These are phyloP conservation scores for Chrysaora quinquecirrha DNA, from an alignment of 30 jellyfish, hydroid and myxozoan species.

Conservation along the genomic window DNA sequence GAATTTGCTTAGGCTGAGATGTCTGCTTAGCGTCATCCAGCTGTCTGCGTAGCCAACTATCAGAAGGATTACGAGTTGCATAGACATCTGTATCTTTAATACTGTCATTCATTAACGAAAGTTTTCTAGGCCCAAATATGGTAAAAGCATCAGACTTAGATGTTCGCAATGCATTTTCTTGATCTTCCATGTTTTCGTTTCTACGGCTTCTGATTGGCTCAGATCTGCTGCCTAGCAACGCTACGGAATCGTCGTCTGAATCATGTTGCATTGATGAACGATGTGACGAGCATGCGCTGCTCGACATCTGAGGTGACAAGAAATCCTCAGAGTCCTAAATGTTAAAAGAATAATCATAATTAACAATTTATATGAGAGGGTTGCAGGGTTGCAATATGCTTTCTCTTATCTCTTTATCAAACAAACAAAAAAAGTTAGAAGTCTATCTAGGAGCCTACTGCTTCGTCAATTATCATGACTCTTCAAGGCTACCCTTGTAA, in stretches of 20 bases:
- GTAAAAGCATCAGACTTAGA: conserved; percentile 47
- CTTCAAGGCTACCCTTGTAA: too few relatives aligned
- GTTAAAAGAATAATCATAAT: neutral
- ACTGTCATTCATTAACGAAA: conserved; percentile 44
- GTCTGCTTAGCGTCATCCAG: conserved; percentile 68
- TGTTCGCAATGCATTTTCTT: neutral
- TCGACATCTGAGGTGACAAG: conserved; percentile 12
- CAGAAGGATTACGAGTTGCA: conserved; percentile 66
- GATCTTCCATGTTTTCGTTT: neutral
- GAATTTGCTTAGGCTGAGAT: neutral
- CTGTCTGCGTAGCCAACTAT: conserved; percentile 85
- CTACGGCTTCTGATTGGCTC: conserved; percentile 12
- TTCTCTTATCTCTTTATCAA: too few relatives aligned
- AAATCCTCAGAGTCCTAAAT: conserved; percentile 25
- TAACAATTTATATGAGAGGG: too few relatives aligned
- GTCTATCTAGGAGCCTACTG: too few relatives aligned
- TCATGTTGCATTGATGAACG: conserved; percentile 35
- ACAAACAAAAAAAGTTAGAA: too few relatives aligned
- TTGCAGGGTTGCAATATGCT: too few relatives aligned
- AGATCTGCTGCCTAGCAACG: conserved; percentile 25
- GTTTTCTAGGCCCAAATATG: conserved; percentile 25
- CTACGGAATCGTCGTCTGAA: conserved; percentile 5
- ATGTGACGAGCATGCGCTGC: conserved; percentile 33
- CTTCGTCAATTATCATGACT: too few relatives aligned
- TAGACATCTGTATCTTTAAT: conserved; percentile 66